Percentiles rank a stretch among this genome's conserved stretches.
Evolutionary conservation across 2,888 invertebrate genomes (phyloP).

Genomic region (Apoderus coryli): DNA sequence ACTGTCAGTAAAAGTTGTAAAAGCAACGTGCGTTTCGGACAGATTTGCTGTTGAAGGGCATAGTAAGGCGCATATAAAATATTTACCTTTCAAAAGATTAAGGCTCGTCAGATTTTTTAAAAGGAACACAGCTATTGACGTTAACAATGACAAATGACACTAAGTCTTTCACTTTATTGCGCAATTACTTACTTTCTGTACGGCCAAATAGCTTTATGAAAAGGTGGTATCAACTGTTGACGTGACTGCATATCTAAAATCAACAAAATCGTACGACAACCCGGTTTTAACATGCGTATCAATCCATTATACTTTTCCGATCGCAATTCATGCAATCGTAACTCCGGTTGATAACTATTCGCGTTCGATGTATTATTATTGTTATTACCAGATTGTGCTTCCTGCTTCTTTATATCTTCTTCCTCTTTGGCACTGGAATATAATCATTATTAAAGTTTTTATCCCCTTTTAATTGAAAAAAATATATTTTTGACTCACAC

Average conservation of each 20-base stretch:
- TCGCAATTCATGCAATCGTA: conserved; percentile 79
- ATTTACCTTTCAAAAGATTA: too few species aligned
- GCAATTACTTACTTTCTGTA: conserved; percentile 71
- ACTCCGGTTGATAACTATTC: conserved; percentile 42
- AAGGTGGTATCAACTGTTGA: conserved; percentile 73
- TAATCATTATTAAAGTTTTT: conserved; percentile 2
- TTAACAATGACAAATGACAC: too few species aligned
- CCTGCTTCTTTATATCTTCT: conserved; percentile 38
- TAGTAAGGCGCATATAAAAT: too few species aligned
- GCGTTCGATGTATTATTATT: conserved; percentile 23
- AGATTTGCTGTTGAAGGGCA: too few species aligned
- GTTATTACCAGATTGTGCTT: conserved; percentile 34
- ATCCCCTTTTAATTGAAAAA: background rate
- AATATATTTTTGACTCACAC: conserved; percentile 41
- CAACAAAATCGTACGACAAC: conserved; percentile 84
- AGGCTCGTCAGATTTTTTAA: too few species aligned
- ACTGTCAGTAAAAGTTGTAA: too few species aligned
- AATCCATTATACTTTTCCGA: conserved; percentile 93
- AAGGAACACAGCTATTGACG: conserved; percentile 1
- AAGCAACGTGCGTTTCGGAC: too few species aligned
- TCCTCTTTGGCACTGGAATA: background rate
- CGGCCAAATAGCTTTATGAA: conserved; percentile 89
- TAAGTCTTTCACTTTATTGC: too few species aligned
- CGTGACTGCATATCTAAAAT: conserved; percentile 82
- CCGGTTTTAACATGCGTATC: conserved; percentile 87